These are phyloP conservation scores for Phyllopteryx taeniolatus DNA, from an alignment of 2,113 vertebrate genomes.

Conservation along the genomic window DNA sequence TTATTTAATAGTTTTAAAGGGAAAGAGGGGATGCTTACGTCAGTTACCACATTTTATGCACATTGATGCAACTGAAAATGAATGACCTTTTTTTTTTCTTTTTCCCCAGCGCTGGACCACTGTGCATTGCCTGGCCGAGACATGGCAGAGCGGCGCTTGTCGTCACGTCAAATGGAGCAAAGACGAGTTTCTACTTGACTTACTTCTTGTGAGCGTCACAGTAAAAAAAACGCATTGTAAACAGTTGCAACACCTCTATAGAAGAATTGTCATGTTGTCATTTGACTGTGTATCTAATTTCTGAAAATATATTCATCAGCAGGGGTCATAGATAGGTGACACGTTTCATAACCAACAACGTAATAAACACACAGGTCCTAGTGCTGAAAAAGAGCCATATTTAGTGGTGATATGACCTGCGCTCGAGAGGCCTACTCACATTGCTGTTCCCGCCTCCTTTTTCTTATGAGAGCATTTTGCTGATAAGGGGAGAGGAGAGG, in stretches of 20 bases:
- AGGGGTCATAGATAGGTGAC: slow-evolving; percentile 50
- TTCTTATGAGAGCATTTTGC: slow-evolving; percentile 24
- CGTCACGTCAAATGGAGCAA: neutral
- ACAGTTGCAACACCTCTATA: neutral
- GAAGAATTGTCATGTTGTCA: slow-evolving; percentile 5
- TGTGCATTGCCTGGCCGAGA: neutral
- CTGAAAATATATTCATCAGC: slow-evolving; percentile 20
- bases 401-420: slow-evolving; percentile 52
- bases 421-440: slow-evolving; percentile 36
- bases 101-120: neutral
- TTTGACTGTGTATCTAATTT: slow-evolving; percentile 26
- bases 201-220: neutral
- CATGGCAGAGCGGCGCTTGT: neutral
- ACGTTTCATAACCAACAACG: slow-evolving; percentile 25
- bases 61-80: no score
- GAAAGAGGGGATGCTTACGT: no score
- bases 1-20: no score
- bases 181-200: neutral
- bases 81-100: no score
- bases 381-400: slow-evolving; percentile 43
- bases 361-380: slow-evolving; percentile 21
- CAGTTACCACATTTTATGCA: no score
- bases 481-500: slow-evolving; percentile 15
- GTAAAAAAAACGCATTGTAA: neutral
- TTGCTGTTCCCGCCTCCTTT: slow-evolving; percentile 29